A percentile compares a stretch with the other conserved stretches of the same genome.
Conservation (phyloP, 1,140 invertebrate species). For the Zelostemma sp. region DNA sequence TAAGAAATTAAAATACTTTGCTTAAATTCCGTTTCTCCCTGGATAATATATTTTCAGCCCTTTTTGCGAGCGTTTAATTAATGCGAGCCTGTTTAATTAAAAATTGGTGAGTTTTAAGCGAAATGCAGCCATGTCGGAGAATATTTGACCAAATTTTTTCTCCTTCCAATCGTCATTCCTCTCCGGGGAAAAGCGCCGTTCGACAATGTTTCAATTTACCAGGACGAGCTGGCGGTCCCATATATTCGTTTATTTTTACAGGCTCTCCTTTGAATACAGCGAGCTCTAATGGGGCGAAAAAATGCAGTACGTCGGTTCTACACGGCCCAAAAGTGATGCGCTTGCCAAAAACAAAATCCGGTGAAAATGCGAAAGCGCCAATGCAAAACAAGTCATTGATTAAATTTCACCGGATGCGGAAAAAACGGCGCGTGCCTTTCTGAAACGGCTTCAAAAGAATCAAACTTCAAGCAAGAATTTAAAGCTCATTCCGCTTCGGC, state of each 20-base stretch:
- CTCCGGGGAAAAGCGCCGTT: background rate
- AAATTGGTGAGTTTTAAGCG: slow-evolving; percentile 38
- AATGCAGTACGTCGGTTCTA: background rate
- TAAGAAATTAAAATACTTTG: too few species aligned
- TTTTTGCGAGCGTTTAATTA: slow-evolving; percentile 40
- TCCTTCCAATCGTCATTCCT: slow-evolving; percentile 15
- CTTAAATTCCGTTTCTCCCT: too few species aligned
- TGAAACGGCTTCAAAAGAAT: background rate
- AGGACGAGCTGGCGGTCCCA: background rate
- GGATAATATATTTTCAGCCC: slow-evolving; percentile 30
- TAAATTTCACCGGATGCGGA: background rate
- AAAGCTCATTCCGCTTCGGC: too few species aligned
- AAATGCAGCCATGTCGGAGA: slow-evolving; percentile 32
- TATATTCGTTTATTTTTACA: slow-evolving; percentile 5
- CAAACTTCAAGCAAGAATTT: background rate
- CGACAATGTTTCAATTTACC: slow-evolving; percentile 45
- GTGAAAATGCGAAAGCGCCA: background rate
- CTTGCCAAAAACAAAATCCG: slow-evolving; percentile 1
- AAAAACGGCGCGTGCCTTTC: background rate
- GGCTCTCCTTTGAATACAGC: slow-evolving; percentile 17
- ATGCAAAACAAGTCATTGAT: slow-evolving; percentile 1
- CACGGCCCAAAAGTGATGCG: background rate
- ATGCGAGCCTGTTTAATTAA: slow-evolving; percentile 54
- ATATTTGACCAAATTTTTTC: slow-evolving; percentile 28
- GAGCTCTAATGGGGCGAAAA: slow-evolving; percentile 12